These are phyloP conservation scores for Dryomyza anilis DNA, from an alignment of 2,888 invertebrate genomes.

Conservation along the genomic window DNA sequence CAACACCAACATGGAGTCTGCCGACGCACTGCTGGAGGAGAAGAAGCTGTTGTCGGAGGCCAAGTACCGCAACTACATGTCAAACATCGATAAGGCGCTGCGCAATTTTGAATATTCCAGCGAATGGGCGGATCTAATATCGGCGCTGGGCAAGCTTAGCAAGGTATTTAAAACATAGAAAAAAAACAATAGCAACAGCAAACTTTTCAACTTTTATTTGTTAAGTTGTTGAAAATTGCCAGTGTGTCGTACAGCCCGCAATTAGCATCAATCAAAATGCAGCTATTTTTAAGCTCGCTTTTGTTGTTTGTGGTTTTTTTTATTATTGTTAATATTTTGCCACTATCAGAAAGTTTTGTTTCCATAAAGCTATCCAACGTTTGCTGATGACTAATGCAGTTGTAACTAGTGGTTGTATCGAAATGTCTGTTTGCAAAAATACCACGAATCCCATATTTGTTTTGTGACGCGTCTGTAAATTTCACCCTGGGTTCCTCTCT, in stretches of 20 bases:
- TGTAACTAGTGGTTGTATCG: no score
- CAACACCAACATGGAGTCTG: conserved; percentile 58
- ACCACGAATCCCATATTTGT: neutral
- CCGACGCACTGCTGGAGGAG: conserved; percentile 67
- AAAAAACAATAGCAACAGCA: neutral
- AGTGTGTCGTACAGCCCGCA: neutral
- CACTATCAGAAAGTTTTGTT: no score
- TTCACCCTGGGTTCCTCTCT: neutral
- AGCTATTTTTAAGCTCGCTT: neutral
- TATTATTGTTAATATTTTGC: conserved; percentile 4
- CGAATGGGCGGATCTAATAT: conserved; percentile 94
- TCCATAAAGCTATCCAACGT: no score
- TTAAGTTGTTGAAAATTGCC: no score
- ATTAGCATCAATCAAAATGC: conserved; percentile 20
- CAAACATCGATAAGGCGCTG: conserved; percentile 83
- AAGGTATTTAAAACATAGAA: conserved; percentile 67
- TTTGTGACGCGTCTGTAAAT: neutral
- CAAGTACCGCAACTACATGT: conserved; percentile 80
- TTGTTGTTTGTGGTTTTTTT: neutral
- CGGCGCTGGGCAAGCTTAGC: conserved; percentile 85
- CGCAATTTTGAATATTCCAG: conserved; percentile 92
- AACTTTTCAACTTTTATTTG: no score
- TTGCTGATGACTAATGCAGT: conserved; percentile 12
- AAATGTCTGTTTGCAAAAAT: conserved; percentile 8
- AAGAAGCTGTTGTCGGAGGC: conserved; percentile 81